Evolutionary conservation across 2,888 invertebrate species (phyloP).

Genomic region (Trichopoda pennipes): DNA sequence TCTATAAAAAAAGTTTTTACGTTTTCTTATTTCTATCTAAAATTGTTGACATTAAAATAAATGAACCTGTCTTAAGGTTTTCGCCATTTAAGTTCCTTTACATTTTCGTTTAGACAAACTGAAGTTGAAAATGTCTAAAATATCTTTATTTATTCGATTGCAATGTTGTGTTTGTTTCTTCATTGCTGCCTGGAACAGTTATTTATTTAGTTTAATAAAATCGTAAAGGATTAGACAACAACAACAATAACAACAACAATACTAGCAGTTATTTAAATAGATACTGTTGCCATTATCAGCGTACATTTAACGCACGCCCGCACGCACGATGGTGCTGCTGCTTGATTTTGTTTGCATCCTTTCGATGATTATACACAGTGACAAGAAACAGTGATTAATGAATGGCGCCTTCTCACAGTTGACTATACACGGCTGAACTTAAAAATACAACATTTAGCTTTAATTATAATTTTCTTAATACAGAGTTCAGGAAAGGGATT

Average conservation of each 20-base stretch:
- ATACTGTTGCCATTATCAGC: conserved; percentile 2
- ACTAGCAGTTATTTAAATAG: conserved; percentile 21
- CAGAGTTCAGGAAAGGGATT: background rate
- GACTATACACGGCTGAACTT: background rate
- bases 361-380: conserved; percentile 14
- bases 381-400: conserved; percentile 63
- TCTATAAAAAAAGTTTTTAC: no score
- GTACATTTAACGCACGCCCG: background rate
- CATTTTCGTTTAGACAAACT: background rate
- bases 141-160: no score
- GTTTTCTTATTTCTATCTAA: background rate
- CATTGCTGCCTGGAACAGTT: background rate
- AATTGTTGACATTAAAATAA: background rate
- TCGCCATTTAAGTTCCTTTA: background rate
- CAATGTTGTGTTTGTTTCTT: no score
- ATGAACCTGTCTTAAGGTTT: background rate
- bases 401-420: conserved; percentile 51
- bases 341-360: background rate
- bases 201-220: no score
- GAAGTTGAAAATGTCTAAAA: background rate
- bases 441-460: background rate
- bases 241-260: background rate
- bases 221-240: conserved; percentile 38
- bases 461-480: conserved; percentile 34
- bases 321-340: background rate